Percentiles rank a stretch among this genome's conserved stretches.
phyloP scores from a whole-genome alignment of 2,113 vertebrate genomes.

The Rhinoderma darwinii region DNA sequence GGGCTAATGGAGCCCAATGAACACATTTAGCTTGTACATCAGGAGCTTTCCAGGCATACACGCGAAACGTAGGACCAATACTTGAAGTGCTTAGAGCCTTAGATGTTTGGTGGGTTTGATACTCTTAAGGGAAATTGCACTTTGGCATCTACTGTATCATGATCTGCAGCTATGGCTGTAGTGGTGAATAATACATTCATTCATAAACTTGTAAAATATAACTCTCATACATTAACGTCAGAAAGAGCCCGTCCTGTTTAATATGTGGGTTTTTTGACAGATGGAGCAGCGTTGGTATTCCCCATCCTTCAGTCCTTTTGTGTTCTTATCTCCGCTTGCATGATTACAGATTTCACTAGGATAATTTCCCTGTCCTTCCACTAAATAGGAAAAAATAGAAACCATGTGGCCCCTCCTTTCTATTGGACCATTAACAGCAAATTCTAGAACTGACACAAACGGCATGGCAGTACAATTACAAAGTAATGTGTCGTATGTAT shows the following conservation, averaged over 20 bases:
- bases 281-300: slow-evolving; percentile 2
- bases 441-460: not conserved
- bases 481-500: too few species aligned
- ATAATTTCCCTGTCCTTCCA: not conserved
- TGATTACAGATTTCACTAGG: not conserved
- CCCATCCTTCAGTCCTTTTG: not conserved
- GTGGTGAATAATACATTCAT: not conserved
- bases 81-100: too few species aligned
- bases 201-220: not conserved
- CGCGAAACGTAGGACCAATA: too few species aligned
- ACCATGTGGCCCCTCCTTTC: not conserved
- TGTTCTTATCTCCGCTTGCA: not conserved
- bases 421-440: not conserved
- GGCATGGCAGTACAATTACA: too few species aligned
- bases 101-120: too few species aligned
- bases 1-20: too few species aligned
- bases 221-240: not conserved
- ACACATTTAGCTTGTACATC: too few species aligned
- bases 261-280: not conserved
- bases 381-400: not conserved
- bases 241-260: not conserved
- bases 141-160: too few species aligned
- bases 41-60: too few species aligned
- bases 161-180: not conserved
- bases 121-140: too few species aligned